Base-by-base conservation (phyloP, 2,113 vertebrate genomes). In the Nibea coibor region DNA sequence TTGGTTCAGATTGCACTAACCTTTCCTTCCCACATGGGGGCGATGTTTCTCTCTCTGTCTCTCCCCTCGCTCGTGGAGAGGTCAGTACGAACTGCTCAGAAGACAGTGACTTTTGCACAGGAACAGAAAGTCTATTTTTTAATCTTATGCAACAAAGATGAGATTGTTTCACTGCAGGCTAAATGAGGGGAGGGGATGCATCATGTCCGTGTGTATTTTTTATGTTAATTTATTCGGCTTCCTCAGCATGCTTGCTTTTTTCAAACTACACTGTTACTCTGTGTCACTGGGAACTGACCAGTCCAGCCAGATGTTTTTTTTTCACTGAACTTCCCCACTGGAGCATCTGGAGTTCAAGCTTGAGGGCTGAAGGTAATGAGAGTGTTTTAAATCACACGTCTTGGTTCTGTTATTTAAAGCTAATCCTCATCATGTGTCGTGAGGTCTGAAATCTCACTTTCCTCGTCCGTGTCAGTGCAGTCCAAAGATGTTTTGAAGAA, bases 1-100 rank as follows among this genome's bases (percentile, higher is more conserved):
- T 81, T 75, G 65, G 83, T 80, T 88, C 80, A 90, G 80, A 85
- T 92, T 94, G 93, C 92, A 93, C 92, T 93, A 90, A 89, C 77
- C 62, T 75, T 81, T 76, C 58, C 54, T 82, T 3, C 1, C 83
- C 91, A 89, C 79, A 58, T 10, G 86, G 80, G 83, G 89, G 87
- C 31, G 47, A 72, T 67, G 76, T 92, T 78, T 83, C 56, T 66
- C 75, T 82, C 75, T 82, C 31, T 54, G 22, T 53, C 31, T 43
- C 47, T 75, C 35, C 47, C 45, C 24, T n/a, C 10, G 54, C 54
- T 31, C 16, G 42, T 67, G 73, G 56, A 81, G 87, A 73, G 75
- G 80, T 42, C 62, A 50, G 64, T 42, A 66, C 26, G 63, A 88
- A 88, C 86, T 88, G 76, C 73, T 87, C 56, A 70, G 64, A 81